These are phyloP conservation scores for Euura saliciscinereae DNA, from an alignment of 1,140 invertebrate species.

Conservation along the genomic window DNA sequence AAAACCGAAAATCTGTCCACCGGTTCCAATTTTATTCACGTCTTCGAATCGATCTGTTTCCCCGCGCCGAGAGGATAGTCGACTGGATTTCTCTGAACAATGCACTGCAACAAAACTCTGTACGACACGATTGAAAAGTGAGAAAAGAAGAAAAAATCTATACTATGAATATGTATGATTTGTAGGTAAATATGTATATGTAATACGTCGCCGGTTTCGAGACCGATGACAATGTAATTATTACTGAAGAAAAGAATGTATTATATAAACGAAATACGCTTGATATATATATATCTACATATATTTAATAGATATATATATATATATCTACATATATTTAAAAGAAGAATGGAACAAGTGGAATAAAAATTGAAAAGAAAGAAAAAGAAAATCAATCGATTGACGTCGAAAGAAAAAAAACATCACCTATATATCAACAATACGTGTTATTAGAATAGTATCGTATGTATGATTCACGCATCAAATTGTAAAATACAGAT, in stretches of 20 bases:
- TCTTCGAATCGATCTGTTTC: too few relatives aligned
- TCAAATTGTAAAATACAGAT: not conserved
- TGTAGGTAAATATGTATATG: not conserved
- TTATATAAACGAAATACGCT: constrained; percentile 2
- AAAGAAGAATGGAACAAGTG: too few relatives aligned
- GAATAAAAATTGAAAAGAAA: too few relatives aligned
- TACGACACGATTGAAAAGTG: not conserved
- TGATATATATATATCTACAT: not conserved
- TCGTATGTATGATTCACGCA: not conserved
- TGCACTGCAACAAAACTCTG: too few relatives aligned
- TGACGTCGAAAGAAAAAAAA: too few relatives aligned
- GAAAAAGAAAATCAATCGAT: too few relatives aligned
- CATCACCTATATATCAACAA: too few relatives aligned
- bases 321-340: not conserved
- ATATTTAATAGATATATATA: not conserved
- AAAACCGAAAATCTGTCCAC: too few relatives aligned
- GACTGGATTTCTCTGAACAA: too few relatives aligned
- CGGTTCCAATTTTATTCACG: too few relatives aligned
- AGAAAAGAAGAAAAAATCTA: not conserved
- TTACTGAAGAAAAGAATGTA: not conserved
- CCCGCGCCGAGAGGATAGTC: too few relatives aligned
- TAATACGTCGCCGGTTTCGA: not conserved
- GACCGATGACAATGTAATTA: not conserved
- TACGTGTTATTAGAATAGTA: too few relatives aligned
- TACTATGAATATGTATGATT: not conserved